These are phyloP conservation scores for Scarus forsteni DNA, from an alignment of 2,797 vertebrate species.

Conservation along the genomic window DNA sequence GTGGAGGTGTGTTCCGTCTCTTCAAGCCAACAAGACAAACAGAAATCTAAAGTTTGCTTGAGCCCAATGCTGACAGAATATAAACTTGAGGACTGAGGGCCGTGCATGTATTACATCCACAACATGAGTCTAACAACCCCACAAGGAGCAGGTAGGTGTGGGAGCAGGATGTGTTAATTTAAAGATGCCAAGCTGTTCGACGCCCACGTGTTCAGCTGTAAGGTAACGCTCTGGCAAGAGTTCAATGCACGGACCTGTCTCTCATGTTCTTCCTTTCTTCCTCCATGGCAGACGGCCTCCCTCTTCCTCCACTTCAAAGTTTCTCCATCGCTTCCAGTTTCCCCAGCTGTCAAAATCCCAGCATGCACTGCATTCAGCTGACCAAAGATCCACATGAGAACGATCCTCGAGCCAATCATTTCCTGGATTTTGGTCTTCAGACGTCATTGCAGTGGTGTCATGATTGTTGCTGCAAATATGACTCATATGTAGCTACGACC, in stretches of 20 bases:
- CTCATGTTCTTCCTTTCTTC: neutral
- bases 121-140: neutral
- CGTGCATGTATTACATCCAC: neutral
- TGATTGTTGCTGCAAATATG: too few relatives aligned
- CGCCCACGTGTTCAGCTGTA: neutral
- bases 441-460: neutral
- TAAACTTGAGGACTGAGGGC: conserved; percentile 1
- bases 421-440: neutral
- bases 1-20: neutral
- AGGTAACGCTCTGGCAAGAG: neutral
- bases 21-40: neutral
- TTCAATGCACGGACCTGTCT: neutral
- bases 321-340: neutral
- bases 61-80: conserved; percentile 8
- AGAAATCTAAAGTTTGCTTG: conserved; percentile 7
- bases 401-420: neutral
- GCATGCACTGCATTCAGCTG: neutral
- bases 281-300: neutral
- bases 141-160: neutral
- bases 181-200: conserved; percentile 11
- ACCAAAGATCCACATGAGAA: neutral
- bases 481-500: too few relatives aligned
- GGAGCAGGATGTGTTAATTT: neutral
- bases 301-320: neutral
- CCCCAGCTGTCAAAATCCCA: neutral